phyloP scores from a whole-genome alignment of 2,113 vertebrate species.

The Arizona elegans region DNA sequence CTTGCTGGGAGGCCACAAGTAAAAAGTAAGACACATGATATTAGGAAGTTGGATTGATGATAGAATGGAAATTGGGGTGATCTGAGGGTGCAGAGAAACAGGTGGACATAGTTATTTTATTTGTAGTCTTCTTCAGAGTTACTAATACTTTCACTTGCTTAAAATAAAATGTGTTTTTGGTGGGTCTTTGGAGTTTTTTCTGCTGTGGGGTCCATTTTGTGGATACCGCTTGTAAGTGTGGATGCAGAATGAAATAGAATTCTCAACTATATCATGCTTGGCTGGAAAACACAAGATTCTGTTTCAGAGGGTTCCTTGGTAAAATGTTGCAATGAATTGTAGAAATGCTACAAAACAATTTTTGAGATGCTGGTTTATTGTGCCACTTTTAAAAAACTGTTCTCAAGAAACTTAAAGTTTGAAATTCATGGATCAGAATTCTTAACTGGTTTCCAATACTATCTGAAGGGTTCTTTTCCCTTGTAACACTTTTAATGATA shows the following conservation, averaged over 20 bases:
- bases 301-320: not conserved
- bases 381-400: not conserved
- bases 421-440: not conserved
- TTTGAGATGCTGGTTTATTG: not conserved
- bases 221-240: not conserved
- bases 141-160: not conserved
- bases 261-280: not conserved
- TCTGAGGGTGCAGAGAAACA: not conserved
- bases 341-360: too few species aligned
- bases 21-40: not conserved
- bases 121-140: not conserved
- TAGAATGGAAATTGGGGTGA: not conserved
- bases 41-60: not conserved
- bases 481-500: not conserved
- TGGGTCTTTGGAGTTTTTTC: not conserved
- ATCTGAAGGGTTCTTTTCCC: not conserved
- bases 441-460: not conserved
- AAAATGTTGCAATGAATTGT: not conserved
- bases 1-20: not conserved
- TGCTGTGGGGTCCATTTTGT: not conserved
- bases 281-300: not conserved
- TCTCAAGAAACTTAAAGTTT: not conserved
- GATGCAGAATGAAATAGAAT: not conserved
- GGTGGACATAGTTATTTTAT: not conserved
- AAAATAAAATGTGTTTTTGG: not conserved